A percentile compares a stretch with the other conserved stretches of the same genome.
phyloP scores from a whole-genome alignment of 2,888 invertebrate genomes.

The Conomelus anceps region DNA sequence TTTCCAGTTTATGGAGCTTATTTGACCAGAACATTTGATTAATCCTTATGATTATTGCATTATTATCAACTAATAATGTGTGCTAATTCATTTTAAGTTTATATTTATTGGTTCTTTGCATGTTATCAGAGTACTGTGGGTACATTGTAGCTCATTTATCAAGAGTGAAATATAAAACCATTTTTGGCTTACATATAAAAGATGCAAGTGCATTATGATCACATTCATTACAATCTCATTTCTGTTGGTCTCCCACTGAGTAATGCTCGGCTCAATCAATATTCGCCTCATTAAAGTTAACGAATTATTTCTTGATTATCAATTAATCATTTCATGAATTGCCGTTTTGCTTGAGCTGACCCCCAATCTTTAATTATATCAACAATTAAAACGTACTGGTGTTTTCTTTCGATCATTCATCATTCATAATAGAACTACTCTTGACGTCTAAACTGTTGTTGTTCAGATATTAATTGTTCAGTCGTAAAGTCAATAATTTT shows the following conservation, averaged over 20 bases:
- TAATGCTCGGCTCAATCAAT: background rate
- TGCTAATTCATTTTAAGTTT: too few relatives aligned
- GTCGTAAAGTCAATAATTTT: too few relatives aligned
- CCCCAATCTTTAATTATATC: background rate
- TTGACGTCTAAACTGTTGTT: background rate
- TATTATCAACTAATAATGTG: too few relatives aligned
- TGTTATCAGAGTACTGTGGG: too few relatives aligned
- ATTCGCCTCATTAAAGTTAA: background rate
- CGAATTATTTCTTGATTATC: background rate
- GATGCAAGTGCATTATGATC: background rate
- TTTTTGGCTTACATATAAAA: background rate
- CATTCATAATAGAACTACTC: background rate
- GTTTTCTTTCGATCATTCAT: background rate
- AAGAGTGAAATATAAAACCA: too few relatives aligned
- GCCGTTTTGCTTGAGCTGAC: background rate
- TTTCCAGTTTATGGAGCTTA: too few relatives aligned
- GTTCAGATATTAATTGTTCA: background rate
- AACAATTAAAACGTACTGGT: background rate
- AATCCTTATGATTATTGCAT: too few relatives aligned
- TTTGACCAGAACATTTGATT: too few relatives aligned
- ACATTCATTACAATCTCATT: background rate
- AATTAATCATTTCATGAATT: background rate
- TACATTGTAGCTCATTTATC: too few relatives aligned
- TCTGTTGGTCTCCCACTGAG: background rate
- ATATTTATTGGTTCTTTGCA: too few relatives aligned